Base-by-base conservation (phyloP, 2,888 invertebrate genomes). In the Iselma pallidipennis region DNA sequence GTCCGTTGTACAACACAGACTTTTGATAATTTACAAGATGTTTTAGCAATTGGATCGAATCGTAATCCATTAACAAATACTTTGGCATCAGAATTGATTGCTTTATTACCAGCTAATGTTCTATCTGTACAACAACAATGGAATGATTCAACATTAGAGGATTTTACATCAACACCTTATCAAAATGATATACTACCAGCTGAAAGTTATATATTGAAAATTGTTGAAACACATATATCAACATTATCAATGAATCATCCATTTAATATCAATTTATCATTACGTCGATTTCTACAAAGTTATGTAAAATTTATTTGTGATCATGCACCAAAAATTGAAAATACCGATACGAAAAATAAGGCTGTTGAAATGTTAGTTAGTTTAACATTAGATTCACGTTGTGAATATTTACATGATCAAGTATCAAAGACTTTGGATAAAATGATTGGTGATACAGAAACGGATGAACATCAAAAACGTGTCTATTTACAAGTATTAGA, bases 161-260 rank as follows among this genome's bases (percentile, higher is more conserved):
- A 87, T 64, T 85, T 87, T 55, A 85, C 86, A 33, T 87, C 86
- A 86, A 87, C 87, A 78, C 87, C 88, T 19, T 91, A 89, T 81
- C 85, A 89, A 33, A 87, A 88, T 65, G 92, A 94, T 76, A 88
- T 92, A 33, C 90, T 94, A 66, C 94, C 94, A 12, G 89, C 91
- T 0, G 94, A 95, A 78, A 92, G 90, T 72, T 93, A 91, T 68
- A 87, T 94, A 2, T 83, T 92, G n/a, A 88, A 88, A 56, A 87
- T 94, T 4, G 87, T 93, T 31, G 86, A 85, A 66, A 85, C 87
- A 25, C 90, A 91, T 74, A 83, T 89, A 57, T 85, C 85, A 48
- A 86, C 87, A 1, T 80, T 91, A 12, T 89, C 90, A 9, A 84
- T 87, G 71, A 84, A 85, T 71, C 81, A 83, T 48, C 80, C 82